phyloP scores from a whole-genome alignment of 2,113 vertebrate genomes.

The Rhynchomys soricoides region DNA sequence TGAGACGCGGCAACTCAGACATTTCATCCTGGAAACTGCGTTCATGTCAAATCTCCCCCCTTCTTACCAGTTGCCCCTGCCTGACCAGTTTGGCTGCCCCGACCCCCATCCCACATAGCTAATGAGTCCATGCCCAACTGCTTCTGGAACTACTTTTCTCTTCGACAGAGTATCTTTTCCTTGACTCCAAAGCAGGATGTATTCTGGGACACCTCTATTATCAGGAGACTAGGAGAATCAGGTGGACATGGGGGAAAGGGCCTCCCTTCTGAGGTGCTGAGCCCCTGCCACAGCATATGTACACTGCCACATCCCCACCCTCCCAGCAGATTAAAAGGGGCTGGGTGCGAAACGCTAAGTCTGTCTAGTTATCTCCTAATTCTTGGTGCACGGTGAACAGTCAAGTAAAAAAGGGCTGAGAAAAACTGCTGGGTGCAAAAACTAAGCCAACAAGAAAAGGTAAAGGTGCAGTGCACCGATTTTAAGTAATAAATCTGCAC shows the following conservation, averaged over 20 bases:
- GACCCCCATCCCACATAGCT: not conserved
- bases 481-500: conserved; percentile 12
- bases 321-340: not conserved
- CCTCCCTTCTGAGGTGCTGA: not conserved
- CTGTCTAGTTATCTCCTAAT: not conserved
- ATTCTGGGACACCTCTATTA: not conserved
- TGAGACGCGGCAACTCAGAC: not conserved
- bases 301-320: not conserved
- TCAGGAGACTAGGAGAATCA: not conserved
- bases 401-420: not conserved
- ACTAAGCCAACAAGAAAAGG: not conserved
- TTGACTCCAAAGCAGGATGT: not conserved
- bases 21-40: not conserved
- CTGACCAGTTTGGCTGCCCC: not conserved
- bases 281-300: not conserved
- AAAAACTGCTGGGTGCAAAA: not conserved
- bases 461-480: not conserved
- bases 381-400: not conserved
- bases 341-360: not conserved
- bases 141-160: not conserved
- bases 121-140: too few species aligned
- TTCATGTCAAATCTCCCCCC: not conserved
- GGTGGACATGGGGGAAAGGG: not conserved
- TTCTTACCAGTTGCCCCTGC: not conserved
- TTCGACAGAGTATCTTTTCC: not conserved